Evolutionary conservation across 2,888 invertebrate species (phyloP).

Genomic region (Drosophila lutescens): DNA sequence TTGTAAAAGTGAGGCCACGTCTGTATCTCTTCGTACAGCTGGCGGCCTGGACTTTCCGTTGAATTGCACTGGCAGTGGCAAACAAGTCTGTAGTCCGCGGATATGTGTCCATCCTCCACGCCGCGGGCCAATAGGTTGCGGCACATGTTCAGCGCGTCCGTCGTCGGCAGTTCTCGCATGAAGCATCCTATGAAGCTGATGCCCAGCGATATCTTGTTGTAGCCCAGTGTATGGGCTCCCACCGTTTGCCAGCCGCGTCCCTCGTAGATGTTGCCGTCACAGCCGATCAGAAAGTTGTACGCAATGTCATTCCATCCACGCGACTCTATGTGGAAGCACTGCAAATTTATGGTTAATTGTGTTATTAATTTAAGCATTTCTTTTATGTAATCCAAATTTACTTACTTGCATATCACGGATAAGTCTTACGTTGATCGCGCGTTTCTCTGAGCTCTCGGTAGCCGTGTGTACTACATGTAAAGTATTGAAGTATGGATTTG

Average conservation of each 20-base stretch:
- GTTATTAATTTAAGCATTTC: not conserved
- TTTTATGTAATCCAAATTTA: not conserved
- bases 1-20: slow-evolving; percentile 85
- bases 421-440: slow-evolving; percentile 84
- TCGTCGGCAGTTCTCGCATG: slow-evolving; percentile 84
- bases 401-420: slow-evolving; percentile 85
- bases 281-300: slow-evolving; percentile 86
- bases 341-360: not conserved
- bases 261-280: slow-evolving; percentile 86
- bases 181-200: slow-evolving; percentile 86
- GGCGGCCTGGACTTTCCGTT: slow-evolving; percentile 85
- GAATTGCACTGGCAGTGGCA: slow-evolving; percentile 86
- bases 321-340: slow-evolving; percentile 85
- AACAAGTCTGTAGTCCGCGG: slow-evolving; percentile 84
- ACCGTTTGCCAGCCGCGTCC: slow-evolving; percentile 86
- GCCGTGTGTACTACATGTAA: slow-evolving; percentile 85
- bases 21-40: slow-evolving; percentile 85
- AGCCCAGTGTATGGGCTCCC: slow-evolving; percentile 86
- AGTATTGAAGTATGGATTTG: no score
- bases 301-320: slow-evolving; percentile 85
- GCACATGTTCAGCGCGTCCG: slow-evolving; percentile 84
- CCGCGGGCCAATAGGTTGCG: slow-evolving; percentile 85
- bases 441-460: slow-evolving; percentile 84
- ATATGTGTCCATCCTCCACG: slow-evolving; percentile 84
- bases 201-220: slow-evolving; percentile 85